These are phyloP conservation scores for Pygocentrus nattereri DNA, from an alignment of 2,797 vertebrate genomes.

Conservation along the genomic window DNA sequence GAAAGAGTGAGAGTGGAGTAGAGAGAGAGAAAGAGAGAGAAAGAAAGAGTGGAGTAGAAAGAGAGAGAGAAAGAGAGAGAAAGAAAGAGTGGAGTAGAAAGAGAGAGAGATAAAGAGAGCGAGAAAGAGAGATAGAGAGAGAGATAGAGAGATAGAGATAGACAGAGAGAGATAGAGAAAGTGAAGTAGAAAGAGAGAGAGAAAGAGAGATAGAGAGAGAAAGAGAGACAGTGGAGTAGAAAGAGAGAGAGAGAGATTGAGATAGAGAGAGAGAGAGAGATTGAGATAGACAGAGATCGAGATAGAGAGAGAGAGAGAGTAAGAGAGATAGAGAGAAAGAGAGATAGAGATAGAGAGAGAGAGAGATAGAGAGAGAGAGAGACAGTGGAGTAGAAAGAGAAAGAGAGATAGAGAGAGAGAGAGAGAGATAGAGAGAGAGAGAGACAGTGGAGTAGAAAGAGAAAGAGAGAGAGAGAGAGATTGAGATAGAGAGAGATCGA, in stretches of 20 bases:
- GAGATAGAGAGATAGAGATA: slow-evolving; percentile 11
- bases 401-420: slow-evolving; percentile 24
- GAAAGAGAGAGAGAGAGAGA: slow-evolving; percentile 1
- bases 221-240: neutral
- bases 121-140: neutral
- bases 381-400: neutral
- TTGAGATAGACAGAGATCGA: neutral
- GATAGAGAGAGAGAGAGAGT: slow-evolving; percentile 17
- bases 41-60: neutral
- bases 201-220: neutral
- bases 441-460: neutral
- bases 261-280: slow-evolving; percentile 17
- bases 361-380: slow-evolving; percentile 24
- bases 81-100: neutral
- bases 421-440: neutral
- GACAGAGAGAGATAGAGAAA: neutral
- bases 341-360: neutral
- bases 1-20: too few species aligned
- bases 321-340: neutral
- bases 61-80: slow-evolving; percentile 14
- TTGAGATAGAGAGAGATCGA: neutral
- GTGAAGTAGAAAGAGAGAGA: too few species aligned
- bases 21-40: neutral
- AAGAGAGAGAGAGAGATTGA: too few species aligned
- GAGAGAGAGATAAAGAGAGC: slow-evolving; percentile 20